phyloP scores from a whole-genome alignment of 2,113 vertebrate species.

The Hyaena hyaena region DNA sequence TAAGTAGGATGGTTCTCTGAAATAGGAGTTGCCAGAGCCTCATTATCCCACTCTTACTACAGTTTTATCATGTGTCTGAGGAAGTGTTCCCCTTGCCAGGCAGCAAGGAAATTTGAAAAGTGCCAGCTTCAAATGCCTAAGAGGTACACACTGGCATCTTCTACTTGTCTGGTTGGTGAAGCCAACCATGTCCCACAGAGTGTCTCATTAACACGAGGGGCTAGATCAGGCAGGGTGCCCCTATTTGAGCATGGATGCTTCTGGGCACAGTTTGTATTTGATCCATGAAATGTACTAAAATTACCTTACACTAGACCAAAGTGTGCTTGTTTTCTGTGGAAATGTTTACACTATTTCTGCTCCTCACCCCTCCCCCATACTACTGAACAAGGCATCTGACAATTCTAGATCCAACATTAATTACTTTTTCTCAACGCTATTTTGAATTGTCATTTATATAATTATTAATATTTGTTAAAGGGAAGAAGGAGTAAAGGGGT shows the following conservation, averaged over 20 bases:
- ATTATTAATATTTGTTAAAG: constrained; percentile 55
- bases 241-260: background rate
- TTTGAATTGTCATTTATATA: constrained; percentile 54
- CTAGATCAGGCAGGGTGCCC: constrained; percentile 45
- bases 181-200: constrained; percentile 35
- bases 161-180: constrained; percentile 7
- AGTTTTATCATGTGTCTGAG: constrained; percentile 46
- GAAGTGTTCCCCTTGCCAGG: constrained; percentile 58
- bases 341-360: background rate
- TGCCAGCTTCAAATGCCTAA: constrained; percentile 56
- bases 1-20: background rate
- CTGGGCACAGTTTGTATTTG: constrained; percentile 25
- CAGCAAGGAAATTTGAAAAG: constrained; percentile 70
- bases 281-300: constrained; percentile 39
- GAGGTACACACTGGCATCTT: constrained; percentile 57
- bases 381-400: constrained; percentile 59
- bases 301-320: constrained; percentile 27
- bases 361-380: background rate
- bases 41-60: background rate
- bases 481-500: background rate
- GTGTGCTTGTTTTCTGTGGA: constrained; percentile 40
- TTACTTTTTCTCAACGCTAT: constrained; percentile 66
- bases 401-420: constrained; percentile 72
- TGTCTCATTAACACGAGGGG: constrained; percentile 75
- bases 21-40: background rate